phyloP scores from a whole-genome alignment of 1,140 invertebrate genomes.

The Physella acuta region DNA sequence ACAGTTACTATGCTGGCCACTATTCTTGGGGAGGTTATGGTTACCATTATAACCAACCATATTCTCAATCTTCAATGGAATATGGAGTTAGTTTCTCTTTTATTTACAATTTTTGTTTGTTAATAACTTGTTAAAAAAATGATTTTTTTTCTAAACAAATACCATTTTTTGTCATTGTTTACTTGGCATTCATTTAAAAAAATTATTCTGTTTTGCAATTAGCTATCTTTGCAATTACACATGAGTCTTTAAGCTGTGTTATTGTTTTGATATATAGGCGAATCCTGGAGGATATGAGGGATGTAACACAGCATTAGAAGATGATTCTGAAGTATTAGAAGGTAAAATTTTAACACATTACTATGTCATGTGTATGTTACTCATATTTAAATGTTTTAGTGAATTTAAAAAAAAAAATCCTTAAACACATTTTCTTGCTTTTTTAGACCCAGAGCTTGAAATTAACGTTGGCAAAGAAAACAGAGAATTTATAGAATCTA shows the following conservation, averaged over 20 bases:
- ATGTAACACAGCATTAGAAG: too few relatives aligned
- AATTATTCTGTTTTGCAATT: too few relatives aligned
- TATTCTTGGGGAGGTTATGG: conserved; percentile 37
- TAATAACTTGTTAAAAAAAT: too few relatives aligned
- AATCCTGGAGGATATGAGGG: too few relatives aligned
- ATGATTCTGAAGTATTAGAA: conserved; percentile 48
- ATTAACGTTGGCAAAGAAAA: conserved; percentile 62
- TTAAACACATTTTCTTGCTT: background rate
- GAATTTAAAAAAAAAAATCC: background rate
- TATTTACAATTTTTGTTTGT: too few relatives aligned
- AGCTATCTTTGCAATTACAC: too few relatives aligned
- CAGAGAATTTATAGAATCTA: conserved; percentile 60
- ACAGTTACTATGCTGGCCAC: conserved; percentile 16
- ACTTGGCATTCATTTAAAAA: too few relatives aligned
- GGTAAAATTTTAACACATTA: conserved; percentile 29
- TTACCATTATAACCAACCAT: conserved; percentile 39
- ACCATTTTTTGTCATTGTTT: too few relatives aligned
- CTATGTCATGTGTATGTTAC: conserved; percentile 1
- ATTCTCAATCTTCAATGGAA: conserved; percentile 25
- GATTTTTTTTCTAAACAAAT: too few relatives aligned
- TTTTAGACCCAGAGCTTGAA: conserved; percentile 60
- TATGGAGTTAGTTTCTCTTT: background rate
- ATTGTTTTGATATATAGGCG: too few relatives aligned
- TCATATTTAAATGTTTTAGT: too few relatives aligned
- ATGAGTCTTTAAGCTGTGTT: too few relatives aligned